These are phyloP conservation scores for Cynocephalus volans DNA, from an alignment of 2,113 vertebrate species.

Conservation along the genomic window DNA sequence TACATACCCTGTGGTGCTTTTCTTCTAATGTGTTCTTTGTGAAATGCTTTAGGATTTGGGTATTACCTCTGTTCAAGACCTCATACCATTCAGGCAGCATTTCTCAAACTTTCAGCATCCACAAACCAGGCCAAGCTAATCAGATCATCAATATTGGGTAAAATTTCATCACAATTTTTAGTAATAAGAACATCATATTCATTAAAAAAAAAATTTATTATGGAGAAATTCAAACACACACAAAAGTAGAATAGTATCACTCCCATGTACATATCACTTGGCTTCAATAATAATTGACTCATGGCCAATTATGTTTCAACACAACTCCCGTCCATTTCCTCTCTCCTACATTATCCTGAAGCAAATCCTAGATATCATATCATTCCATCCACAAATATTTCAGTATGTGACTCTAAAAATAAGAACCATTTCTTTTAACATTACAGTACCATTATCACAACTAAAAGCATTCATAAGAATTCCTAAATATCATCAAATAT, in stretches of 20 bases:
- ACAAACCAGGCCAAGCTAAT: neutral
- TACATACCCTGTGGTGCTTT: neutral
- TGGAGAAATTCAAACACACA: conserved; percentile 51
- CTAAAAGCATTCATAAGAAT: conserved; percentile 21
- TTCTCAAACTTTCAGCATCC: conserved; percentile 24
- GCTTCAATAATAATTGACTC: neutral
- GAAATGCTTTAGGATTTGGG: neutral
- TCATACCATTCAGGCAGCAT: neutral
- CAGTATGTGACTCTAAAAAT: conserved; percentile 58
- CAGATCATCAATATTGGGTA: neutral
- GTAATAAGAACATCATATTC: neutral
- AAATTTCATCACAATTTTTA: conserved; percentile 26
- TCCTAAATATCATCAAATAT: neutral
- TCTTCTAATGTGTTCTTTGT: neutral
- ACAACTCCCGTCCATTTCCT: conserved; percentile 51
- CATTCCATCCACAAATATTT: conserved; percentile 62
- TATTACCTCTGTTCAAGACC: neutral
- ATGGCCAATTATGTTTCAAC: conserved; percentile 48
- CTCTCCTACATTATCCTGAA: neutral
- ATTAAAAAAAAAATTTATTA: neutral
- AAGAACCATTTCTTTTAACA: conserved; percentile 37
- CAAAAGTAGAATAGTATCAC: neutral
- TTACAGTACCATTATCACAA: conserved; percentile 27
- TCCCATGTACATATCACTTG: neutral
- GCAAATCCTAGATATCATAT: conserved; percentile 30